A percentile compares a stretch with the other conserved stretches of the same genome.
phyloP scores from a whole-genome alignment of 92 coral and sea anemone species.

The Zoanthus sansibaricus region DNA sequence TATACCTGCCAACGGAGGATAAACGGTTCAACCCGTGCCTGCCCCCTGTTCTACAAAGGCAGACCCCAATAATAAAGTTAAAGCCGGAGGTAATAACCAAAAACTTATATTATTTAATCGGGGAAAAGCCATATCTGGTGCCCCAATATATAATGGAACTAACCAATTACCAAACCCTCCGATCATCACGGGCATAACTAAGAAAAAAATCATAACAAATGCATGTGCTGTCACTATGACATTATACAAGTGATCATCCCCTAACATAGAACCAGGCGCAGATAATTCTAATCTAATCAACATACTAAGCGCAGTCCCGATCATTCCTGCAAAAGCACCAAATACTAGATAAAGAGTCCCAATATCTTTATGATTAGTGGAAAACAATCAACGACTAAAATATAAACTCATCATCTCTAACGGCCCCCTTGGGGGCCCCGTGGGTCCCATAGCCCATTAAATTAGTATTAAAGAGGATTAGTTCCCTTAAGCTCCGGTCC shows the following conservation, averaged over 20 bases:
- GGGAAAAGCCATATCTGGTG: slow-evolving; percentile 11
- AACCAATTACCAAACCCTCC: slow-evolving; percentile 26
- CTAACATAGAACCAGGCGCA: slow-evolving; percentile 90
- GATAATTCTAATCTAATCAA: slow-evolving; percentile 83
- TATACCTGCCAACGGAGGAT: slow-evolving; percentile 73
- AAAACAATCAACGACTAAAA: no score
- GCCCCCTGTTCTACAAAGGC: slow-evolving; percentile 76
- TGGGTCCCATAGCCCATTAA: no score
- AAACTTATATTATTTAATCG: slow-evolving; percentile 56
- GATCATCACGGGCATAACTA: background rate
- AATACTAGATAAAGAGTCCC: no score
- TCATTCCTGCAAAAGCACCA: no score
- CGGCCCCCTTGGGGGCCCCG: no score
- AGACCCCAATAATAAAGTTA: slow-evolving; percentile 66
- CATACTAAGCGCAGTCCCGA: no score
- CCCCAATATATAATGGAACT: background rate
- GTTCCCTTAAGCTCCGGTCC: no score
- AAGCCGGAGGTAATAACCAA: slow-evolving; percentile 75
- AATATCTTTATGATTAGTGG: no score
- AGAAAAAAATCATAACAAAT: slow-evolving; percentile 78
- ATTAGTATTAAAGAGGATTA: no score
- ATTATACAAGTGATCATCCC: slow-evolving; percentile 90
- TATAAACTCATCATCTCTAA: no score
- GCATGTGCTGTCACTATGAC: slow-evolving; percentile 87
- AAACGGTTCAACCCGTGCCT: slow-evolving; percentile 87